Base-by-base conservation (phyloP, 1,140 invertebrate species). In the Sitophilus oryzae region DNA sequence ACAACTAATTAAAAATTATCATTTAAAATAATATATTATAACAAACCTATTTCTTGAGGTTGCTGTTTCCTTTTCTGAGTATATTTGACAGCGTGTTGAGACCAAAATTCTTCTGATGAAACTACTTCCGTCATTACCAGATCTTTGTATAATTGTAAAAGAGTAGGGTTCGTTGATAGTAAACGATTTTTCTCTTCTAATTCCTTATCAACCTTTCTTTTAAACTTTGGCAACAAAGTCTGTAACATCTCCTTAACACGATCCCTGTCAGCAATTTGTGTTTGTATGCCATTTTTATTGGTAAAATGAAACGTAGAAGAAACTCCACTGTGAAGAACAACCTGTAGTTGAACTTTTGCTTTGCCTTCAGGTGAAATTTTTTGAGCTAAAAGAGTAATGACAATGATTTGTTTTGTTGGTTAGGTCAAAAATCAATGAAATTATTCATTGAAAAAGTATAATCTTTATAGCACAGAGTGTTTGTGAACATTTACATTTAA, bases 281-380 rank as follows among this genome's bases (percentile, higher is more conserved):
- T 82, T 25, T 86, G 82, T 16, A 83, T 74, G 3, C 91, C 90
- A 60, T 81, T 82, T 25, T 87, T 84, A 75, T 97, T 95, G 35
- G 91, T 88, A 77, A 99, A 99, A 70, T 98, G 96, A 78, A 99
- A 99, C 23, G 95, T 98, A 1, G 92, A 94, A 15, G 92, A 91
- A 37, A 88, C 83, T 19, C 91, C 89, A 79, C 94, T 91, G 68
- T 97, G 89, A 56, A 99, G 75, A 25, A 98, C 91, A 9, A 98
- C 82, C 80, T 99, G 97, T n/a, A 99, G 77, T 73, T 99, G 97
- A 47, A 99, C 91, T 78, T 99, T 98, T 18, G 93, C 85, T 77
- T 99, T 99, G 8, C 92, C 93, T 68, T 94, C 95, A 0, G 96
- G 93, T 42, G 95, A 98, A 64, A 99, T 98, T 76, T 98, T 97